These are phyloP conservation scores for Stichopus horrens DNA, from an alignment of 53 echinoderm and acorn worm genomes.

Conservation along the genomic window DNA sequence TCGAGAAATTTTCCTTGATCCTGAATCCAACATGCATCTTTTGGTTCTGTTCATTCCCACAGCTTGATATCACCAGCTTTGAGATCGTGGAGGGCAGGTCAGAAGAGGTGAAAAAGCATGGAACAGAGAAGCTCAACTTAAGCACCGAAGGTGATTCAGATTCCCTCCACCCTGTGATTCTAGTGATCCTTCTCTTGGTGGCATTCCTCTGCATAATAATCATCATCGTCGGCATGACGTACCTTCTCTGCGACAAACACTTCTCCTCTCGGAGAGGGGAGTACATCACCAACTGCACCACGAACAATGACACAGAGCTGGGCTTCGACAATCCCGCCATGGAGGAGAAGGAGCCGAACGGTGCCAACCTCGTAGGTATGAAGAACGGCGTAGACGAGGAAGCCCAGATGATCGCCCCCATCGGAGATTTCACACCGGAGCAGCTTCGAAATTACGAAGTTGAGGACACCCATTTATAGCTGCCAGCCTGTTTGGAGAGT, in stretches of 20 bases:
- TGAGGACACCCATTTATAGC: conserved; percentile 88
- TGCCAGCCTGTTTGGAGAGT: background rate
- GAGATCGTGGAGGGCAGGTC: background rate
- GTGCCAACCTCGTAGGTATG: conserved; percentile 59
- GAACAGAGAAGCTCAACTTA: too few species aligned
- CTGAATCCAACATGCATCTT: too few species aligned
- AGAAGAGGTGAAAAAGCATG: too few species aligned
- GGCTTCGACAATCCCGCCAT: conserved; percentile 84
- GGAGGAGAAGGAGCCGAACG: conserved; percentile 70
- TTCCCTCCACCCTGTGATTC: conserved; percentile 63
- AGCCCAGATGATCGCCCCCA: conserved; percentile 72
- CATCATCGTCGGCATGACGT: conserved; percentile 85
- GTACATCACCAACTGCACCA: conserved; percentile 74
- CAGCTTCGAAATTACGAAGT: conserved; percentile 83
- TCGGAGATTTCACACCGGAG: conserved; percentile 71
- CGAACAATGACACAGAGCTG: conserved; percentile 63
- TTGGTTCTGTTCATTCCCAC: background rate
- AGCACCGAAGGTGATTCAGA: background rate
- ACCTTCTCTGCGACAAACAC: conserved; percentile 77
- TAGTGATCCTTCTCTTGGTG: conserved; percentile 73
- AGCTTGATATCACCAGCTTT: background rate
- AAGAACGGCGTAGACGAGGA: conserved; percentile 65
- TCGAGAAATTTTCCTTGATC: too few species aligned
- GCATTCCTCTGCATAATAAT: conserved; percentile 74
- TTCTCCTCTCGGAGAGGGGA: conserved; percentile 65